Base-by-base conservation (phyloP, 2,797 vertebrate species). In the Takifugu ocellatus region DNA sequence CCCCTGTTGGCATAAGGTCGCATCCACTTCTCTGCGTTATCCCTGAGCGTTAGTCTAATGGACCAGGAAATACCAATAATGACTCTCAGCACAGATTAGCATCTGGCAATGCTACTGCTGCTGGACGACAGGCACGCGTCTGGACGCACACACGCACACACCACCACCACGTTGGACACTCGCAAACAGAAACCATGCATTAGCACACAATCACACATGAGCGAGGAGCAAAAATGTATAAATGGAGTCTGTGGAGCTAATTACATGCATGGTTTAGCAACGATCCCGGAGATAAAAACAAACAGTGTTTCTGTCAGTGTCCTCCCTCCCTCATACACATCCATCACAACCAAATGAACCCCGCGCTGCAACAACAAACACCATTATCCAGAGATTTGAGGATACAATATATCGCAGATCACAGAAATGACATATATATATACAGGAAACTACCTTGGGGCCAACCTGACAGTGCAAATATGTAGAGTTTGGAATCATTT, bases 1-100 rank as follows among this genome's bases (percentile, higher is more conserved):
- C 79, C 82, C 75, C 82, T 79, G 84, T 87, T 89, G 84, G 77
- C 71, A 65, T 75, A 72, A 75, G 80, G 74, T 81, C 81, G 84
- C 75, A 85, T 83, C 75, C 75, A 77, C 82, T 76, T 69, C 75
- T 71, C 69, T 66, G 56, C 79, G 78, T 84, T 87, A 84, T 87
- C 75, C 80, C 66, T 77, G 75, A 83, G 81, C 79, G 82, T 84
- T 84, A 84, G 71, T 82, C 75, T 89, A 89, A 89, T 90, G 79
- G 84, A 62, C 68, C 83, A 80, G 83, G 84, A 84, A 86, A 82
- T 61, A 60, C 74, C 58, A 72, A 81, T 86, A 88, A 87, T 86
- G 82, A 82, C 72, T 85, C 73, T 83, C 77, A 72, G 63, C 70
- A 56, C 67, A 84, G 82, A 90, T 88, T 86, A 88, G 68, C 70